Conservation (phyloP, 2,888 invertebrate genomes). For the Beris chalybata region DNA sequence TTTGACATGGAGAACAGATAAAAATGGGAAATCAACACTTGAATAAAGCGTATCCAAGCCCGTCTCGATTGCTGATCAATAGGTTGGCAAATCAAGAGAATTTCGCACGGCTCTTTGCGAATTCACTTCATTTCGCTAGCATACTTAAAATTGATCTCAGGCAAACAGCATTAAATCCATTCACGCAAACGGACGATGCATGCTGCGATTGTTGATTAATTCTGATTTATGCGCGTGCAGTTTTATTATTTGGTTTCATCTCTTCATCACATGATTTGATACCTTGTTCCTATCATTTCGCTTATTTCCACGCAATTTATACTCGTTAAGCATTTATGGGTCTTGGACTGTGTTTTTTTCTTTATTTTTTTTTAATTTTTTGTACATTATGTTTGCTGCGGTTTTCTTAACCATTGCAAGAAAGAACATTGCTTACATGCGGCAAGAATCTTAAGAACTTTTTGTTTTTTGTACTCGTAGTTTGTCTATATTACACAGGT, state of each 20-base stretch:
- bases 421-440: conserved; percentile 17
- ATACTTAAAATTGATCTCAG: conserved; percentile 4
- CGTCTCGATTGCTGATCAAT: too few species aligned
- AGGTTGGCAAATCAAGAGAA: too few species aligned
- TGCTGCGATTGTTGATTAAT: conserved; percentile 34
- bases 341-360: conserved; percentile 10
- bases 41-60: too few species aligned
- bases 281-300: too few species aligned
- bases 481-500: not conserved
- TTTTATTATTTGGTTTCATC: conserved; percentile 30
- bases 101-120: too few species aligned
- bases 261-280: conserved; percentile 29
- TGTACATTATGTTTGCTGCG: conserved; percentile 1
- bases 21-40: too few species aligned
- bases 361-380: not conserved
- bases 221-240: conserved; percentile 30
- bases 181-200: conserved; percentile 28
- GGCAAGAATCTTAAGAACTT: conserved; percentile 6
- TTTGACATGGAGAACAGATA: too few species aligned
- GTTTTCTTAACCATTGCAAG: conserved; percentile 24
- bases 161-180: conserved; percentile 15
- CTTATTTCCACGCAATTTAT: conserved; percentile 24
- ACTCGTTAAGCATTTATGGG: conserved; percentile 30
- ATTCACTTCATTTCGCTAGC: too few species aligned
- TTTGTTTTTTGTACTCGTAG: not conserved